Base-by-base conservation (phyloP, 2,888 invertebrate genomes). In the Melieria crassipennis region DNA sequence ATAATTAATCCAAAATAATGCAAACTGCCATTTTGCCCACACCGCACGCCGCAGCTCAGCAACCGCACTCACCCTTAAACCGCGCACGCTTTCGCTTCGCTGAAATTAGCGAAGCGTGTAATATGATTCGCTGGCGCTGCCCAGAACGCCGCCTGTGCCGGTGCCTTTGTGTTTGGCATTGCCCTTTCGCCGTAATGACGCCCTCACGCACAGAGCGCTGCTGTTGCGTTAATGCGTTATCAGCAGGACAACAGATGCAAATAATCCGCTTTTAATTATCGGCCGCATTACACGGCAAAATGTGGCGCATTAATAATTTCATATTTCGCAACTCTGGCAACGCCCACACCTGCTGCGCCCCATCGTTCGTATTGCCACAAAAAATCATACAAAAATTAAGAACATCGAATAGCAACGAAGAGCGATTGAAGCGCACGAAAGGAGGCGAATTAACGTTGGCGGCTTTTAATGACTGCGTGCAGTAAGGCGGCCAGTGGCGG, bases 201-300 rank as follows among this genome's bases (percentile, higher is more conserved):
- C 30, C 30, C 30, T 30, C 30, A 30, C 30, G 30, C 30, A 30
- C 30, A 30, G 3, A 30, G 2, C 30, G 30, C 3, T 30, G 1
- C 30, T 30, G 30, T 30, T 30, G 30, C 30, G 30, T 30, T 30
- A 30, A 30, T 30, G 30, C 30, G 30, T 48, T 60, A 60, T 69
- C 69, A 69, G 62, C 47, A 16, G 42, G 52, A 63, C n/a, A 63
- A 62, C 69, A 62, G 69, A 63, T 69, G 62, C 56, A 69, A 62
- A 69, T 63, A 69, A 69, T 62, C 62, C 69, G 62, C 56, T 69
- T 69, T 69, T 69, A 69, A 69, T 69, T 69, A 69, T 62, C 69
- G 47, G 45, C 45, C 56, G 62, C 62, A 62, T 69, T 69, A 69
- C 47, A 55, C 30, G 46, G 47, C 11, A 16, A 69, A 69, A 46